Evolutionary conservation across 2,797 vertebrate genomes (phyloP).

Genomic region (Oreochromis mossambicus): DNA sequence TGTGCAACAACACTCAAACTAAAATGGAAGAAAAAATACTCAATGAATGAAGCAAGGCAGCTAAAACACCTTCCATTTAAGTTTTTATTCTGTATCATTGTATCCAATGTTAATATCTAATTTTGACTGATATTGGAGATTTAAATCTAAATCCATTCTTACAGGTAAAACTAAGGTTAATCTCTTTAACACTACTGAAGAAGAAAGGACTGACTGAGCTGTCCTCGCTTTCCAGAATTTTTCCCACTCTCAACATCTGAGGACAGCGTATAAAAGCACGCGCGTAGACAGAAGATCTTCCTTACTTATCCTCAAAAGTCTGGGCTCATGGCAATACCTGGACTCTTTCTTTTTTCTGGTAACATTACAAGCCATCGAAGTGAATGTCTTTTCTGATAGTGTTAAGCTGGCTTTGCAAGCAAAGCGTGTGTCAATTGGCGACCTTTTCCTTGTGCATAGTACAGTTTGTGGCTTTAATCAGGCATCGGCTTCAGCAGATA

Average conservation of each 20-base stretch:
- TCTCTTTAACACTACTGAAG: neutral
- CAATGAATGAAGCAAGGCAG: neutral
- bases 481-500: conserved; percentile 21
- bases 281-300: neutral
- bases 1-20: neutral
- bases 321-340: neutral
- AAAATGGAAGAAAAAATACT: neutral
- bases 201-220: neutral
- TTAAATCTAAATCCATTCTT: neutral
- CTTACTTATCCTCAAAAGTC: neutral
- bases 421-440: conserved; percentile 51
- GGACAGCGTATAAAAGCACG: neutral
- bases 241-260: neutral
- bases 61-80: neutral
- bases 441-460: conserved; percentile 56
- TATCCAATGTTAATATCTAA: neutral
- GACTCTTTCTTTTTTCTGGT: neutral
- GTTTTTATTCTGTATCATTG: neutral
- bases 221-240: neutral
- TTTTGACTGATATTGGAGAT: neutral
- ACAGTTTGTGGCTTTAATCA: conserved; percentile 56
- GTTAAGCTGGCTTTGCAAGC: conserved; percentile 47
- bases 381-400: conserved; percentile 17
- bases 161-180: neutral
- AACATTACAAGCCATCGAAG: conserved; percentile 21